Evolutionary conservation across 2,113 vertebrate species (phyloP).

Genomic region (pig (Sus scrofa)): T2T-Sscrofa CM000826.6:19575501-19576000

Average conservation of each 20-base stretch:
- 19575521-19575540: too few relatives aligned
- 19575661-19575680: too few relatives aligned
- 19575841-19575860: not conserved
- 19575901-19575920: not conserved
- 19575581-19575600: too few relatives aligned
- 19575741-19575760: not conserved
- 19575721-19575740: slow-evolving; percentile 33
- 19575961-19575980: not conserved
- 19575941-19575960: not conserved
- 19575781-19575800: slow-evolving; percentile 7
- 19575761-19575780: not conserved
- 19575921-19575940: not conserved
- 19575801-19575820: not conserved
- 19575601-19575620: too few relatives aligned
- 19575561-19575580: too few relatives aligned
- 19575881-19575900: slow-evolving; percentile 10
- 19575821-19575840: not conserved
- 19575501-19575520: too few relatives aligned
- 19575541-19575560: too few relatives aligned
- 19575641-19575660: too few relatives aligned
- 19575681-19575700: not conserved
- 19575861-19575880: not conserved
- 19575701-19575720: not conserved
- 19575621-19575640: too few relatives aligned
- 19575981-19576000: not conserved